A percentile compares a stretch with the other conserved stretches of the same genome.
phyloP scores from a whole-genome alignment of 2,888 invertebrate species.

The Tipula confusa region DNA sequence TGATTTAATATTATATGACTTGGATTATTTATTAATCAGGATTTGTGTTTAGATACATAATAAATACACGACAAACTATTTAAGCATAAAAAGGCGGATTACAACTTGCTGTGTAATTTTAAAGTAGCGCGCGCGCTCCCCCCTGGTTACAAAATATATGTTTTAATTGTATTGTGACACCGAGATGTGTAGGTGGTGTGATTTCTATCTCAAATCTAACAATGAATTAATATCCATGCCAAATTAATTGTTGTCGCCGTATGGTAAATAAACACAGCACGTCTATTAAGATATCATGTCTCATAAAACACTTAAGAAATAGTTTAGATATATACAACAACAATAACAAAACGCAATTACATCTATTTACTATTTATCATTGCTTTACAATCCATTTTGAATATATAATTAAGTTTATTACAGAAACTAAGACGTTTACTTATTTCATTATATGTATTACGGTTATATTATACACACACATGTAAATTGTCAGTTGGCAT shows the following conservation, averaged over 20 bases:
- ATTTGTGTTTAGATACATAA: background rate
- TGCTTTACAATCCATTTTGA: background rate
- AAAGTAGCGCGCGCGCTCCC: background rate
- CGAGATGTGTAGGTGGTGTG: background rate
- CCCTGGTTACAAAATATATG: background rate
- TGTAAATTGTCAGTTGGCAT: background rate
- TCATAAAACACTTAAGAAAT: background rate
- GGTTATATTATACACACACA: background rate
- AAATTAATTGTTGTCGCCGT: background rate
- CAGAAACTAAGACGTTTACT: background rate
- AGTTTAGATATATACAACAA: background rate
- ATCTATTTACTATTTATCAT: background rate
- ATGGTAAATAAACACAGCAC: background rate
- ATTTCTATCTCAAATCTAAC: background rate
- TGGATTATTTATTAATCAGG: background rate
- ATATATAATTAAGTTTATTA: background rate
- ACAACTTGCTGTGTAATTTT: background rate
- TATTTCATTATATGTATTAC: background rate
- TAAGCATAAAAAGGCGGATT: background rate
- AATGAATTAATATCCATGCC: background rate
- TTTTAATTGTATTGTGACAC: background rate
- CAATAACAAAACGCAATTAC: background rate
- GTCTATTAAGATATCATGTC: background rate
- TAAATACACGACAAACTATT: background rate
- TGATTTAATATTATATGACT: background rate